Percentiles rank a stretch among this genome's conserved stretches.
phyloP scores from a whole-genome alignment of 1,140 invertebrate species.

The Coboldia fuscipes region DNA sequence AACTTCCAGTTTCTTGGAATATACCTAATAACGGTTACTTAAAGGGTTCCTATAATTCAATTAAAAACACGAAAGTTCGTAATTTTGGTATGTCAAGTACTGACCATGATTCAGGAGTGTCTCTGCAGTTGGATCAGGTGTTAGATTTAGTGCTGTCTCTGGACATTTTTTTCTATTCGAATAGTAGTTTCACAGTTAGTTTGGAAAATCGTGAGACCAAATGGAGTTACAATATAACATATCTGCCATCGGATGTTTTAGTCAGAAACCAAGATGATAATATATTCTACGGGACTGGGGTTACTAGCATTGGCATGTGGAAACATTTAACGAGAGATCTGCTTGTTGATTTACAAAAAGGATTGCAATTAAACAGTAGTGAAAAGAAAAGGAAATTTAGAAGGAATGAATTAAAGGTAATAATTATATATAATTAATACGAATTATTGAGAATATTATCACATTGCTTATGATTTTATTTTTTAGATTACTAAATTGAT shows the following conservation, averaged over 20 bases:
- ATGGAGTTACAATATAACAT: constrained; percentile 60
- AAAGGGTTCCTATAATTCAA: constrained; percentile 32
- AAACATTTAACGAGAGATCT: constrained; percentile 67
- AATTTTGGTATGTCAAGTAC: constrained; percentile 54
- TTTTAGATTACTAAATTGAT: constrained; percentile 8
- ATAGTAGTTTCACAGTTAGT: constrained; percentile 58
- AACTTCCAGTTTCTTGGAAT: constrained; percentile 45
- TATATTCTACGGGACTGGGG: constrained; percentile 73
- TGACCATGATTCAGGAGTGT: too few species aligned
- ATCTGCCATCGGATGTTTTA: constrained; percentile 49
- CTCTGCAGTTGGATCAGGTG: constrained; percentile 45
- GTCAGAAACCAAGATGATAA: constrained; percentile 53
- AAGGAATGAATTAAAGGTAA: constrained; percentile 48
- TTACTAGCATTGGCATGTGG: constrained; percentile 39
- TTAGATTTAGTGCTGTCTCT: constrained; percentile 56
- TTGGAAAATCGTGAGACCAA: constrained; percentile 58
- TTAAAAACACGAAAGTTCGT: constrained; percentile 32
- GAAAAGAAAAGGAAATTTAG: constrained; percentile 47
- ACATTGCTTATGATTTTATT: not conserved
- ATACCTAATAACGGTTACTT: constrained; percentile 39
- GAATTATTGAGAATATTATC: not conserved
- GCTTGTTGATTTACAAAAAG: constrained; percentile 82
- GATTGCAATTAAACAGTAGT: constrained; percentile 35
- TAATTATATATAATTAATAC: constrained; percentile 11
- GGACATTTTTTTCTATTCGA: constrained; percentile 46